Conservation (phyloP, 2,888 invertebrate species). For the Callosobruchus maculatus region DNA sequence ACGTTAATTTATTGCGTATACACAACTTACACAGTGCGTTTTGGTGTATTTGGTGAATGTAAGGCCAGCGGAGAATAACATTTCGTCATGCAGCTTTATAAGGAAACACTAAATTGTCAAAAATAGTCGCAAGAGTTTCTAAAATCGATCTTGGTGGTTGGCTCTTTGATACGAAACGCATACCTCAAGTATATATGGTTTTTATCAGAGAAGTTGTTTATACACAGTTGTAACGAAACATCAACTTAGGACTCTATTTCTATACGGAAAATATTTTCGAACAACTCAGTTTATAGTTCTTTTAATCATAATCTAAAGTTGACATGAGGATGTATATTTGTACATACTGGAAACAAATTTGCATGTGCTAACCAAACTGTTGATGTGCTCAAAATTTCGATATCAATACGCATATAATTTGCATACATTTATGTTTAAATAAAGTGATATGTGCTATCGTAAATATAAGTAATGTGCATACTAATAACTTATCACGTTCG, state of each 20-base stretch:
- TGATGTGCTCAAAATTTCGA: background rate
- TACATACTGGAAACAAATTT: background rate
- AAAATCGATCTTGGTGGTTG: no score
- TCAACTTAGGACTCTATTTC: no score
- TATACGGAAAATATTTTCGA: background rate
- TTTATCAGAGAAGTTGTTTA: no score
- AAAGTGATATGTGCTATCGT: background rate
- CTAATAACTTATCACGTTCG: background rate
- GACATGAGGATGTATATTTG: background rate
- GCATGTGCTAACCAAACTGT: background rate
- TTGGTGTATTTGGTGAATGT: no score
- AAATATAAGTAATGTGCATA: background rate
- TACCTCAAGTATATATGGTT: no score
- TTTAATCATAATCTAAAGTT: background rate
- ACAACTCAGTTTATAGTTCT: background rate
- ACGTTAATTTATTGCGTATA: background rate
- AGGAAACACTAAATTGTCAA: no score
- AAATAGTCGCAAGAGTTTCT: no score
- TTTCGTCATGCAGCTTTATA: no score
- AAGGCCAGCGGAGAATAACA: no score
- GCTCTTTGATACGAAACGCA: no score
- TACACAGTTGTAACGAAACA: no score
- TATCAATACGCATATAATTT: background rate
- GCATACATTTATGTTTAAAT: background rate
- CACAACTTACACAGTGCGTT: no score